Base-by-base conservation (phyloP, 2,113 vertebrate genomes). In the Octodon degus region DNA sequence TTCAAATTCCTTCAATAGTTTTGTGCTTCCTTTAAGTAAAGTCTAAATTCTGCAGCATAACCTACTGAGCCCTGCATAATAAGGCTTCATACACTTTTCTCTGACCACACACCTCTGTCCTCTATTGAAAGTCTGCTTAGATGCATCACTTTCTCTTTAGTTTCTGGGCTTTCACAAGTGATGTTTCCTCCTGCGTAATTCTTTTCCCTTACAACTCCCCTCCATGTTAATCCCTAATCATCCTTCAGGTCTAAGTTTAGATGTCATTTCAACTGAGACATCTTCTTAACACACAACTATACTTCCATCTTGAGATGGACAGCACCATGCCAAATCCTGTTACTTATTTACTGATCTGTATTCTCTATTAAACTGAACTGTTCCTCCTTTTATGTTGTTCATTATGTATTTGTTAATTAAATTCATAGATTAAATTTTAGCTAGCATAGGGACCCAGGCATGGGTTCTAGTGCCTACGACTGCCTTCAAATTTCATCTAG, bases 321-420 rank as follows among this genome's bases (percentile, higher is more conserved):
- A 91, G 9, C 14, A 86, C 17, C 40, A 53, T 27, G 72, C 37
- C 47, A 80, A 62, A 92, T 92, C 89, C 80, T 40, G n/a, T 50
- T 63, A 43, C 77, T 85, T 93, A 63, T 77, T 77, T 93, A 63
- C 17, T 86, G 90, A 50, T 95, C 70, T 80, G 0, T 90, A 90
- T 83, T 92, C n/a, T 43, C 91, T 87, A 87, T 58, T 90, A 74
- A 95, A 79, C 67, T 70, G 89, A 74, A 62, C 86, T 93, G 80
- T 53, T 93, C 50, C 60, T 81, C 95, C 76, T 92, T 97, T 95
- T 95, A 43, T 81, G 32, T 81, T 96, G 5, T 92, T 86, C 50
- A 88, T 7, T 95, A 84, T 94, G 8, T 93, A n/a, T 92, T 79
- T 93, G 63, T 76, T 93, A 79, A 47, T 92, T 84, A 80, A 86